Conservation (phyloP, 2,797 vertebrate genomes). For the Mormyrus hasselquistii region DNA sequence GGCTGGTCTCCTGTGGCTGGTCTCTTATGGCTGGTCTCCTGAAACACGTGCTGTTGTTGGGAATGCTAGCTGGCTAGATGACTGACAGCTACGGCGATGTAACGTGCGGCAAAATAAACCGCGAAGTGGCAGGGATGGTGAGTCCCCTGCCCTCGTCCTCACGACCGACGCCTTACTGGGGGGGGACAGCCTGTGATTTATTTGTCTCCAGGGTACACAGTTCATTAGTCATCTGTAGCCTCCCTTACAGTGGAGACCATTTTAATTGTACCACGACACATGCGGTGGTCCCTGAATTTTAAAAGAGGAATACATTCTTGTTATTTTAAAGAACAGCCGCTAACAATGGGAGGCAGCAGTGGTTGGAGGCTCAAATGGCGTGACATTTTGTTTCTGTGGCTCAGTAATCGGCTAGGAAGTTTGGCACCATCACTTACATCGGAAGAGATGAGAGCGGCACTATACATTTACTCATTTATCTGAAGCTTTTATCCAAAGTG, state of each 20-base stretch:
- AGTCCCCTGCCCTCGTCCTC: background rate
- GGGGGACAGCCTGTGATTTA: slow-evolving; percentile 14
- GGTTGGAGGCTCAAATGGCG: background rate
- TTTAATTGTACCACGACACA: background rate
- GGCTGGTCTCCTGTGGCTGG: too few species aligned
- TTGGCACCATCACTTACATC: background rate
- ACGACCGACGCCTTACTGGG: background rate
- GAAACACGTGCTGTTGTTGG: background rate
- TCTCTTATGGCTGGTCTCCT: too few species aligned
- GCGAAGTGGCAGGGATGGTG: background rate
- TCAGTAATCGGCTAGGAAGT: background rate
- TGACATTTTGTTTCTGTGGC: background rate
- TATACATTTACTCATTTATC: background rate
- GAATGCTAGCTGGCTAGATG: background rate
- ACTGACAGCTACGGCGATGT: background rate
- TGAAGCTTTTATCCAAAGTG: background rate
- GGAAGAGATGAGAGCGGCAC: background rate
- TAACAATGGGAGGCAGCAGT: background rate
- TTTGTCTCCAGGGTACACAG: slow-evolving; percentile 16
- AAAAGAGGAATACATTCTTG: background rate
- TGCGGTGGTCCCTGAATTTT: background rate
- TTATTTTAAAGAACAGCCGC: background rate
- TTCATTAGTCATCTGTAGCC: background rate
- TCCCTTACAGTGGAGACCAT: background rate
- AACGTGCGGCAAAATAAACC: background rate